Base-by-base conservation (phyloP, 1,140 invertebrate species). In the Magallana gigas region DNA sequence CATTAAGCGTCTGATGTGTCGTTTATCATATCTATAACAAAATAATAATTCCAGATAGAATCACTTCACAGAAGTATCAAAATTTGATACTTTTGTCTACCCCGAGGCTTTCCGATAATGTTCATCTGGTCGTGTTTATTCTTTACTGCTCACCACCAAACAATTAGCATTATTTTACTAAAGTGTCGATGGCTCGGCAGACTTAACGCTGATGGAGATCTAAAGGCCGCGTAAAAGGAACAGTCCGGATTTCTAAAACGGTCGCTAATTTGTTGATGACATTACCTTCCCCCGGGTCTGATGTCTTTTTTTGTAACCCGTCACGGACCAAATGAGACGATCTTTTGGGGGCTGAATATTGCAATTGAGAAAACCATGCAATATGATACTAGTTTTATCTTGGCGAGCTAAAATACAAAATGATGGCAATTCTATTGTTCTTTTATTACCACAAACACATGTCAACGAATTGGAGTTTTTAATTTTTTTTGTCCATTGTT, bases 401-500 rank as follows among this genome's bases (percentile, higher is more conserved):
- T 57, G 9, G n/a, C 36, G 57, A 83, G 57, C 48, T 83, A 83
- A 83, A 57, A 83, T 57, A 83, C 81, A 83, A 83, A 57, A 57
- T 83, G 81, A 83, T 83, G 81, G 57, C 81, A 57, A 83, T 57
- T 7, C 81, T 83, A 83, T 83, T 83, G 81, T 83, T 83, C 81
- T 83, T 57, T 58, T 83, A 83, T 83, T 57, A 58, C 81, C 81
- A 23, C 48, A 57, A 83, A 83, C 81, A 83, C 81, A 83, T 83
- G 81, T 57, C 81, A 29, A 58, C 16, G 48, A 57, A 57, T 83
- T 58, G 48, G 57, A 57, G n/a, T 83, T 83, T 57, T 16, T 64
- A 16, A 62, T 12, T 57, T n/a, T 82, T 76, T 29, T 11, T 29
- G 14, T 29, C 68, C 18, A 76, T 76, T 9, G 68, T 23, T 76